Base-by-base conservation (phyloP, 2,797 vertebrate genomes). In the Hafferia zeledoni region DNA sequence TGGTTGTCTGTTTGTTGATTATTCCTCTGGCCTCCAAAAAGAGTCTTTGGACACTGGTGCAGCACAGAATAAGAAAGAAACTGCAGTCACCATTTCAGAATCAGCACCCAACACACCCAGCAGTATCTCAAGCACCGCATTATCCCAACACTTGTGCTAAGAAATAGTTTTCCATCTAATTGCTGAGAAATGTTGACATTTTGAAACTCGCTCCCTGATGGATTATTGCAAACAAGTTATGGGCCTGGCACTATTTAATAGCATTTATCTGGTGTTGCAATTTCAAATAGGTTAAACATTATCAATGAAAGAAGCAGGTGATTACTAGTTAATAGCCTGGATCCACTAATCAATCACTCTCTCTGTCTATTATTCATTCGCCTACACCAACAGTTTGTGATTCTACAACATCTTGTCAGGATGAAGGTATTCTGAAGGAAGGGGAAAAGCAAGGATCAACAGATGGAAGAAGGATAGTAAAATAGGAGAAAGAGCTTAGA, bases 131-230 rank as follows among this genome's bases (percentile, higher is more conserved):
- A 57, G 50, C 30, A 15, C n/a, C 0, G 0, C 37, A 71, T 78
- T 91, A 52, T 47, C 53, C 65, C 76, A 89, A 31, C 15, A 3
- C 6, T 77, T 4, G 1, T 16, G 20, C 46, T 82, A 70, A 93
- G 86, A 84, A 71, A 18, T 9, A 18, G 53, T 78, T 88, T 92
- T 82, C 81, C 78, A 84, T 44, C 33, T 85, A 77, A 70, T 44
- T 83, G 46, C 86, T 75, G 90, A 84, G 72, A 91, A 95, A 59
- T n/a, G 30, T 7, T 86, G 49, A 59, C 43, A 53, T 71, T 95
- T 83, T 82, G 78, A 92, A 92, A 80, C 50, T 35, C 0, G 0
- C 3, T 93, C 44, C 27, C n/a, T 65, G n/a, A 37, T 71, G 61
- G 57, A 81, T 83, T 80, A 71, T n/a, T 75, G 82, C 79, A 93